Evolutionary conservation across 1,140 invertebrate species (phyloP), one percentile per base, ranked within the genome.

Genomic region (Hermetia illucens): DNA sequence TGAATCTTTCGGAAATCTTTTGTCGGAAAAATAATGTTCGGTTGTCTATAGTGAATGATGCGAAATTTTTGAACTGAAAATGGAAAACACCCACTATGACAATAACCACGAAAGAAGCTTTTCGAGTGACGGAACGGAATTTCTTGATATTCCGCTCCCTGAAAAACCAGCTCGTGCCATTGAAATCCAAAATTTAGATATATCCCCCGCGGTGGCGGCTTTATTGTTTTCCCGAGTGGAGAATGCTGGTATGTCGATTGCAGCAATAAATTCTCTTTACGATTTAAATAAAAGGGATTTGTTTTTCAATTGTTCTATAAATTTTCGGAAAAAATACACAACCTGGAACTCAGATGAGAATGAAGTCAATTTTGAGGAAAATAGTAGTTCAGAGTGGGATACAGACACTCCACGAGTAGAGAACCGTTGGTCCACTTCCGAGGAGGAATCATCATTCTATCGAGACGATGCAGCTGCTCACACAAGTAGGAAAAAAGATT

Each of bases 371-470:
- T 27, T 27, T 13, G n/a, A n/a, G n/a, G n/a, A n/a, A n/a, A n/a
- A n/a, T n/a, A 27, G 24, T 18, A 18, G 15, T 20, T 18, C 8
- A 6, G 15, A 16, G 5, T 9, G 15, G 31, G 31, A 33, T 25
- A 8, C 8, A 8, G 8, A 8, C 8, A 32, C 30, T 12, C 15
- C 15, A 32, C 6, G 17, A 6, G 13, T 13, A 6, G 19, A 35
- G 8, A 35, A 20, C 21, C 17, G 21, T n/a, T 35, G 34, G 34
- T 35, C 34, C 5, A 19, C 8, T 16, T 35, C 34, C 13, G 34
- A 35, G 17, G 35, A 36, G 15, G 35, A 36, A 15, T 36, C 35
- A 4, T 24, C 21, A 25, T 36, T 22, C 22, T 36, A 36, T 36
- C 8, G 17, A 5, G 33, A 34, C 12, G 4, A 13, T 6, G 18